Percentiles rank a stretch among this genome's conserved stretches.
Conservation (phyloP, 2,797 vertebrate genomes). For the Sylvia borin region DNA sequence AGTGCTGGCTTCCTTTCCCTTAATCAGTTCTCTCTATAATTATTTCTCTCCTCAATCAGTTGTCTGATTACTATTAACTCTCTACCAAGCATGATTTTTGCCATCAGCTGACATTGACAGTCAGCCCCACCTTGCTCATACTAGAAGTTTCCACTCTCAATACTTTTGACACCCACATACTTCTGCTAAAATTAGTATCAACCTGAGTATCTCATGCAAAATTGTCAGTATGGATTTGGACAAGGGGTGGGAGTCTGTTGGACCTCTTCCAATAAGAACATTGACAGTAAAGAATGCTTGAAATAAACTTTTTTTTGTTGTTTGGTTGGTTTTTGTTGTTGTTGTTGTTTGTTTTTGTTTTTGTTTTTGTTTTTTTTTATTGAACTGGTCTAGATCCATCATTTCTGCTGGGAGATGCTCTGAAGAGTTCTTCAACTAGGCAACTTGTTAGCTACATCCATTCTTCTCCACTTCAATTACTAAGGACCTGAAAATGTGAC, state of each 20-base stretch:
- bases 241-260: not conserved
- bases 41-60: constrained; percentile 44
- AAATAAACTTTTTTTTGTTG: not conserved
- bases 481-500: not conserved
- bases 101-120: constrained; percentile 24
- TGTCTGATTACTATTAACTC: constrained; percentile 34
- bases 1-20: constrained; percentile 5
- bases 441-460: rapidly evolving
- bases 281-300: not conserved
- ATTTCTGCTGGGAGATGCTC: not conserved
- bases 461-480: not conserved
- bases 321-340: too few relatives aligned
- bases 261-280: not conserved
- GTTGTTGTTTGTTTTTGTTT: too few relatives aligned
- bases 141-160: not conserved
- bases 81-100: not conserved
- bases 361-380: not conserved
- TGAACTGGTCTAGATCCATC: not conserved
- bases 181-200: not conserved
- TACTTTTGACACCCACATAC: not conserved
- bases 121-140: not conserved
- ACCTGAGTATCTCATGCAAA: not conserved
- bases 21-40: constrained; percentile 11
- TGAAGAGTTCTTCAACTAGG: not conserved
- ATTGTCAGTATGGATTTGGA: not conserved